Percentiles rank a stretch among this genome's conserved stretches.
phyloP scores from a whole-genome alignment of 1,140 invertebrate species.

The Drosophila auraria region DNA sequence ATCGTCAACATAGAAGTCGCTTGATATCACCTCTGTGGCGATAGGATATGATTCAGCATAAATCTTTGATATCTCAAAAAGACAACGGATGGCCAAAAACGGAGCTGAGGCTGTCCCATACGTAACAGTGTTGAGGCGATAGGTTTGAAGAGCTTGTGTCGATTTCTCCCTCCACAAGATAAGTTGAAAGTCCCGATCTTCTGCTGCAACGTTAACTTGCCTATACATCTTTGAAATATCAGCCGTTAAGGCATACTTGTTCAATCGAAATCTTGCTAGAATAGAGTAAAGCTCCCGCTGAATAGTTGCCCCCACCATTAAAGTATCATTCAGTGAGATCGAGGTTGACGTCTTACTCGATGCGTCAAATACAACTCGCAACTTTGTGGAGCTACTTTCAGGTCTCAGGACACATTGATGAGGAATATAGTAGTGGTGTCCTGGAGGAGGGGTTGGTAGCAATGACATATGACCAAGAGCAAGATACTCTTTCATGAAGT shows the following conservation, averaged over 20 bases:
- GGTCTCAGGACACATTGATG: not conserved
- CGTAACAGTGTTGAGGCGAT: not conserved
- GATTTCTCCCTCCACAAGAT: not conserved
- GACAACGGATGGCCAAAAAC: no score
- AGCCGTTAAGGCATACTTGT: not conserved
- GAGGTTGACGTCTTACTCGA: not conserved
- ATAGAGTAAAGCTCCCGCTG: not conserved
- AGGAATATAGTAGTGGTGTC: not conserved
- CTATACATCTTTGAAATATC: not conserved
- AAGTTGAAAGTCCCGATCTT: not conserved
- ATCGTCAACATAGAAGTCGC: no score
- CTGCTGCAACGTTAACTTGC: not conserved
- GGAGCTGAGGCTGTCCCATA: no score
- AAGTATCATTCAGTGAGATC: not conserved
- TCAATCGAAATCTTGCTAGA: not conserved
- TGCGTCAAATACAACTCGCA: not conserved
- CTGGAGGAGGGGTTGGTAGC: not conserved
- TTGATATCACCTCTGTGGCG: no score
- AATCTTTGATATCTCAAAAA: no score
- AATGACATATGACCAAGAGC: not conserved
- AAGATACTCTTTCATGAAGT: not conserved
- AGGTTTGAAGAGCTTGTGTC: not conserved
- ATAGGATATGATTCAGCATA: no score
- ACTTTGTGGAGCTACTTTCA: not conserved
- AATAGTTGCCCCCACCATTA: not conserved